Evolutionary conservation across 2,888 invertebrate species (phyloP).

Genomic region (Ommatoiulus sabulosus): DNA sequence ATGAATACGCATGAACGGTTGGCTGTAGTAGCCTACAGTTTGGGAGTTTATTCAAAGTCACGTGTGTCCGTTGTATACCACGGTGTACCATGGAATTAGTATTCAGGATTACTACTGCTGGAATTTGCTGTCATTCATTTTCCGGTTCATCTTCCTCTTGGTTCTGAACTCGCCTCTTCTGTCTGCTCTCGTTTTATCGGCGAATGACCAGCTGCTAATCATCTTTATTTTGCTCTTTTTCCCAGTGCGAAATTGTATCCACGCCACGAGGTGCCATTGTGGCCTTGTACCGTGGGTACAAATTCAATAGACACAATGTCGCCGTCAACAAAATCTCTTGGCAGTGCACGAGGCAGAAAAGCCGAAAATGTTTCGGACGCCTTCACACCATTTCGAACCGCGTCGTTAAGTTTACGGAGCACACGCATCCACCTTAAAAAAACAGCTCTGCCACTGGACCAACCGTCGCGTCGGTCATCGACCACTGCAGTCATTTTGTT

Average conservation of each 20-base stretch:
- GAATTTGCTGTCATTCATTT: too few species aligned
- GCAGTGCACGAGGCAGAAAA: conserved; percentile 17
- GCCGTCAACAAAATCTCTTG: not conserved
- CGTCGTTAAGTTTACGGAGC: not conserved
- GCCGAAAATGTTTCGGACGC: conserved; percentile 22
- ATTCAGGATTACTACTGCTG: too few species aligned
- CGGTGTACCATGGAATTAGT: too few species aligned
- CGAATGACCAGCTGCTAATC: not conserved
- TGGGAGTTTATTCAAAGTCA: too few species aligned
- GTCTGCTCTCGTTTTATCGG: not conserved
- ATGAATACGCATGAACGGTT: too few species aligned
- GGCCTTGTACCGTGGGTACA: not conserved
- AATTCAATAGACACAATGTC: not conserved
- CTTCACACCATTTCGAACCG: conserved; percentile 6
- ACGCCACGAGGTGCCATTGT: conserved; percentile 19
- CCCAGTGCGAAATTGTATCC: conserved; percentile 13
- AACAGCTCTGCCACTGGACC: not conserved
- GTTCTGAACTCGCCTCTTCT: not conserved
- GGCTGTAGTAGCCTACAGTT: too few species aligned
- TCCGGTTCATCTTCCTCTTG: not conserved
- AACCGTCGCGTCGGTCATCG: not conserved
- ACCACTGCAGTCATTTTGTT: not conserved
- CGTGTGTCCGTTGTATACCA: too few species aligned
- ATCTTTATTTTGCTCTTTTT: not conserved
- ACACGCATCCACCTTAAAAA: not conserved